Evolutionary conservation across 1,140 invertebrate genomes (phyloP).

Genomic region (Lepidotrigona ventralis): DNA sequence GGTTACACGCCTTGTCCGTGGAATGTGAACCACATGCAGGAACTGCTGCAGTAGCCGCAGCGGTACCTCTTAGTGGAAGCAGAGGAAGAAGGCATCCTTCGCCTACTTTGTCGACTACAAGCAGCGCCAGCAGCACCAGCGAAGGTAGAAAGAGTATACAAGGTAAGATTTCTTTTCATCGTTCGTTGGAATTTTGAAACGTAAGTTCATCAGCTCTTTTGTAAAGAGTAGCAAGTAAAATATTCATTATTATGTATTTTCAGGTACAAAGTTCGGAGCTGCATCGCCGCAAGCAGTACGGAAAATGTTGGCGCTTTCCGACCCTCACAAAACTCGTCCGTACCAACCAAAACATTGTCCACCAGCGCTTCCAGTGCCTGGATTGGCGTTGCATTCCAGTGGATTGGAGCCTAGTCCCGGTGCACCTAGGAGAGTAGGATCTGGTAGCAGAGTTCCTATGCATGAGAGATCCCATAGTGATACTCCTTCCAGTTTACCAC

Average conservation of each 20-base stretch:
- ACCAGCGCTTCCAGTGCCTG: conserved; percentile 79
- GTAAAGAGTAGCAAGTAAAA: neutral
- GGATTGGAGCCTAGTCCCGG: conserved; percentile 84
- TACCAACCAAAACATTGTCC: conserved; percentile 88
- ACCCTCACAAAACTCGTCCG: conserved; percentile 92
- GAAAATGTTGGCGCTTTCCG: conserved; percentile 94
- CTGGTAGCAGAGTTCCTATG: conserved; percentile 82
- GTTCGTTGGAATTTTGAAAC: neutral
- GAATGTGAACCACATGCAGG: conserved; percentile 91
- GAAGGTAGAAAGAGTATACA: conserved; percentile 85
- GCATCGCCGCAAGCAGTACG: conserved; percentile 97
- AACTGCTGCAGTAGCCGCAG: conserved; percentile 81
- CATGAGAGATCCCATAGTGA: conserved; percentile 95
- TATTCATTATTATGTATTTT: neutral
- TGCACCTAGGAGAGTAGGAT: conserved; percentile 85
- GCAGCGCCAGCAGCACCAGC: conserved; percentile 93
- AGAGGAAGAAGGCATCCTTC: conserved; percentile 89
- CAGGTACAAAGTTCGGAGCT: conserved; percentile 89
- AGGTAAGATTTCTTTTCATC: conserved; percentile 62
- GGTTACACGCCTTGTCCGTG: conserved; percentile 92
- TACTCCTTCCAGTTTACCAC: conserved; percentile 87
- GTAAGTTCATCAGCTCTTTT: conserved; percentile 1
- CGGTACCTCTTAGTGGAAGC: conserved; percentile 76
- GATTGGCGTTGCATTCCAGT: conserved; percentile 76
- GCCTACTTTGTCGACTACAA: conserved; percentile 94